Base-by-base conservation (phyloP, 1,140 invertebrate genomes). In the Platyscapa corneri region DNA sequence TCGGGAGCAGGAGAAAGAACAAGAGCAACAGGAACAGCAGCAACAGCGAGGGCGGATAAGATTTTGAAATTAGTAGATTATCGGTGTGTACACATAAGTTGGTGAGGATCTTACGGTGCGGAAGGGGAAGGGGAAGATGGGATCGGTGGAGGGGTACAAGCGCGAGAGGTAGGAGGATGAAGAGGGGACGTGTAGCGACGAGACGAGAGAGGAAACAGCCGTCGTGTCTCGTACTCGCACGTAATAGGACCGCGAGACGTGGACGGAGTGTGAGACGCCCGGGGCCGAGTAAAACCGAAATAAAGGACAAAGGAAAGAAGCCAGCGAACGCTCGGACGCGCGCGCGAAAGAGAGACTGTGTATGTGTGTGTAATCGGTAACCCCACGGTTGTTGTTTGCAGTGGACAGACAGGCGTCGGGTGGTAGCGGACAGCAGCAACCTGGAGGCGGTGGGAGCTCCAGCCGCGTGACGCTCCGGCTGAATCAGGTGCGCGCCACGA, bases 401-500 rank as follows among this genome's bases (percentile, higher is more conserved):
- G 93, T 93, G 87, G 93, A 94, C 82, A 94, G 94, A 92, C 93
- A 93, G 86, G 91, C 76, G 56, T 34, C 74, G 8, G 72, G 75
- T 23, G 56, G 60, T 18, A 37, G 72, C n/a, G 70, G 53, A 42
- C 83, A 64, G 18, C 67, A 76, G 32, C 56, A 77, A 39, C 16
- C 75, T 12, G 76, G 64, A n/a, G 60, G 70, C 53, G 46, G 60
- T 64, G 46, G 64, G 5, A 74, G 49, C 42, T 79, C 76, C 82
- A 94, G 95, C 49, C 92, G 95, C 83, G 93, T 95, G 80, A 95
- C 94, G 88, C 91, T 95, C 74, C 93, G 95, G 87, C 93, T 95
- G 85, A 94, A 95, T 88, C 94, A 94, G 83, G 92, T 94, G 82
- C 91, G 94, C 46, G 90, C 93, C 84, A 76, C 92, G 82, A 94